Evolutionary conservation across 2,113 vertebrate species (phyloP), one percentile per base, ranked within the genome.

Genomic region (Dromas ardeola): DNA sequence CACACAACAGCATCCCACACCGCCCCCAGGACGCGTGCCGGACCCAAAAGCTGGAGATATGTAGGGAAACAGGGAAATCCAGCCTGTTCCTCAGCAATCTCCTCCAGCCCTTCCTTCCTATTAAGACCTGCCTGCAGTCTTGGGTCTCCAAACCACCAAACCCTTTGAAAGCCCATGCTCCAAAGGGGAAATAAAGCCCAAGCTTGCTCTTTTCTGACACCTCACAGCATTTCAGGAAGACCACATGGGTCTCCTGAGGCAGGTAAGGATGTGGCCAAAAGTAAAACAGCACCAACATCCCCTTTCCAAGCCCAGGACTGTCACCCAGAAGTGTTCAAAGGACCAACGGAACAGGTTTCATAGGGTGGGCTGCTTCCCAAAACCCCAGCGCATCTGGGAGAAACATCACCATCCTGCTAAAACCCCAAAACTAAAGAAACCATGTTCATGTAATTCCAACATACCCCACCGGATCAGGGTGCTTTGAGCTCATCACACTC

Each of bases 351-450:
- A n/a, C 21, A 81, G 49, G 2, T 67, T 42, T 21, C 25, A 43
- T 0, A 3, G 40, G 19, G 2, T 16, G 36, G 21, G 55, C 49
- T 71, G 23, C n/a, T 73, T 43, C 43, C 69, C 77, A 50, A 71
- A 81, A 16, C 8, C 23, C 8, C 53, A 78, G 53, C 0, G 0
- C 23, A 42, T 34, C 32, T 13, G 1, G 0, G 40, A 17, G 42
- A 50, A 26, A 26, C 19, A 20, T 38, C 77, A 17, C 17, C 26
- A 13, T 49, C 63, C 85, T 47, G 26, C 30, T 34, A 59, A 86
- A 45, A 4, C 16, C 74, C 21, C 18, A 0, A 23, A 52, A 14
- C 6, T 2, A 2, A 43, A 90, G 65, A 62, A 62, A 9, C 22
- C 2, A 3, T 2, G 9, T 30, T 85, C 59, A 19, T 2, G 0